Evolutionary conservation across 2,113 vertebrate species (phyloP).

Genomic region (Pterophyllum scalare): DNA sequence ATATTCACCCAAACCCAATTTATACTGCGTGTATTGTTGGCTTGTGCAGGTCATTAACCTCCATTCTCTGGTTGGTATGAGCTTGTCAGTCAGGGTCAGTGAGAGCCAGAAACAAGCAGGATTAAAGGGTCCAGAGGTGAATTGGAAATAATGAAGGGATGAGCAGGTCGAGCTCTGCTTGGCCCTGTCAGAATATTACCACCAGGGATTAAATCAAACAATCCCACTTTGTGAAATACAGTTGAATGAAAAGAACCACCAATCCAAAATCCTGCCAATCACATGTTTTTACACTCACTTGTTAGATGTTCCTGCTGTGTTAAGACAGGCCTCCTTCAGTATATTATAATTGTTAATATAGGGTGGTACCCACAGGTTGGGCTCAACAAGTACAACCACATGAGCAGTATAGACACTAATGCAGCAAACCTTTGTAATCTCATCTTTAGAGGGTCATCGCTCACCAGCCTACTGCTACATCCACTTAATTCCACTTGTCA

Average conservation of each 20-base stretch:
- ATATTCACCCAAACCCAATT: constrained; percentile 32
- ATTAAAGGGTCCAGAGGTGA: constrained; percentile 65
- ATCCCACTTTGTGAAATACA: constrained; percentile 46
- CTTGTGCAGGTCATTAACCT: constrained; percentile 50
- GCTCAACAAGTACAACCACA: constrained; percentile 28
- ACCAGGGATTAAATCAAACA: constrained; percentile 67
- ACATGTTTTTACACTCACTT: constrained; percentile 1
- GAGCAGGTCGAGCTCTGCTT: constrained; percentile 35
- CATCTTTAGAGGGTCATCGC: constrained; percentile 31
- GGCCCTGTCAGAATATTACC: constrained; percentile 56
- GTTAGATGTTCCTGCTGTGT: constrained; percentile 3
- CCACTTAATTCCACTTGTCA: constrained; percentile 65
- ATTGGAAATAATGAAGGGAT: constrained; percentile 63
- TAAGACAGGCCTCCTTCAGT: not conserved
- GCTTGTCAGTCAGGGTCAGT: constrained; percentile 39
- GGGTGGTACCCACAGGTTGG: not conserved
- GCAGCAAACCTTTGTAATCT: constrained; percentile 23
- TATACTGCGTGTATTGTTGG: constrained; percentile 38
- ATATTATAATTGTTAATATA: not conserved
- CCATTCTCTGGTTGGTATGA: constrained; percentile 19
- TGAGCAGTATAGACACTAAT: constrained; percentile 2
- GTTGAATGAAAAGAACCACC: constrained; percentile 18
- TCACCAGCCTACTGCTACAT: constrained; percentile 22
- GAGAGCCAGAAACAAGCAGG: constrained; percentile 46
- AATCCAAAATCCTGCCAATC: constrained; percentile 36